These are phyloP conservation scores for Hydra vulgaris DNA, from an alignment of 30 jellyfish, hydroid and myxozoan species.

Conservation along the genomic window DNA sequence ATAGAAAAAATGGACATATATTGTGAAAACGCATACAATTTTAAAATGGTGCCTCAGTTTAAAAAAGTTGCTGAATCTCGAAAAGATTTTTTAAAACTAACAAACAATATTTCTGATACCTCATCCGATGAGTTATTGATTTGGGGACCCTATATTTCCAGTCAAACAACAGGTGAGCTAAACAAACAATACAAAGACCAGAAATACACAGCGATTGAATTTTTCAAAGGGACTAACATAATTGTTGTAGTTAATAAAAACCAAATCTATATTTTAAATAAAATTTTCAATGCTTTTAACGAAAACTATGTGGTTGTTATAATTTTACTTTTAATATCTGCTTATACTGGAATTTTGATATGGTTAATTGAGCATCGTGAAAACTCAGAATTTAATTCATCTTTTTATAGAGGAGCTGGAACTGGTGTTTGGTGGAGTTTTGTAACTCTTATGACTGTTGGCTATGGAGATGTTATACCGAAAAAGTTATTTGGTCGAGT, in stretches of 20 bases:
- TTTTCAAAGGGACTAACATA: not conserved
- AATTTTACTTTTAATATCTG: not conserved
- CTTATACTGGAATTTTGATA: not conserved
- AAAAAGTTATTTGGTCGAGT: not conserved
- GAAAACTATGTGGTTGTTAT: not conserved
- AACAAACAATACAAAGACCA: not conserved
- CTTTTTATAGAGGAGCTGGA: not conserved
- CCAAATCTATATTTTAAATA: too few relatives aligned
- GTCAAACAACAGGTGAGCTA: not conserved
- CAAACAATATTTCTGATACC: not conserved
- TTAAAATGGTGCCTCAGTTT: not conserved
- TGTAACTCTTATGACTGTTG: not conserved
- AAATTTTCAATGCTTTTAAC: not conserved
- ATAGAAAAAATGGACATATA: not conserved
- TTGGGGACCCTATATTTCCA: not conserved
- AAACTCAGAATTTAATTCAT: not conserved
- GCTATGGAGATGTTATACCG: slow-evolving; percentile 1
- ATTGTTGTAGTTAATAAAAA: not conserved
- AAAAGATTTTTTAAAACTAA: too few relatives aligned
- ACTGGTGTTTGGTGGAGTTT: slow-evolving; percentile 7
- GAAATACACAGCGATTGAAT: not conserved
- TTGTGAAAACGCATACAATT: not conserved
- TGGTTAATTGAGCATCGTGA: not conserved
- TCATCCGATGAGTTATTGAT: not conserved
- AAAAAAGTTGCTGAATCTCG: not conserved